Percentiles rank a stretch among this genome's conserved stretches.
Evolutionary conservation across 2,888 invertebrate species (phyloP).

Genomic region (Plebejus anna): DNA sequence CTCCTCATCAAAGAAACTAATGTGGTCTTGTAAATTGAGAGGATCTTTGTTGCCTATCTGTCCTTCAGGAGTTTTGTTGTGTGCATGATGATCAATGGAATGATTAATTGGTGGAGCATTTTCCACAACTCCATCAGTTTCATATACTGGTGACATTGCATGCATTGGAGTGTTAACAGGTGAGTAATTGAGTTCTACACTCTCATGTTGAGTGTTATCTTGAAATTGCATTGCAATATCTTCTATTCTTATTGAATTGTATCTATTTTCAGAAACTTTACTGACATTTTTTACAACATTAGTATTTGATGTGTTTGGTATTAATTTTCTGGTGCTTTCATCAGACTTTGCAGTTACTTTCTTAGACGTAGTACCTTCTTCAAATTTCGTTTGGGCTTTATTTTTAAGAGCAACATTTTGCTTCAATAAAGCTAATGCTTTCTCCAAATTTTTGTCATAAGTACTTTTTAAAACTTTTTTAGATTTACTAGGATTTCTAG

Average conservation of each 20-base stretch:
- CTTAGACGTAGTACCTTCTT: constrained; percentile 16
- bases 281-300: background rate
- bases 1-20: constrained; percentile 67
- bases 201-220: constrained; percentile 40
- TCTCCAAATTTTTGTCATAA: constrained; percentile 64
- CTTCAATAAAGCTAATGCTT: constrained; percentile 57
- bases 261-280: constrained; percentile 40
- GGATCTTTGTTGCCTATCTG: constrained; percentile 49
- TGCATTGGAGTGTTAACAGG: constrained; percentile 58
- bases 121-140: constrained; percentile 14
- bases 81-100: background rate
- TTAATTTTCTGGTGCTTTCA: background rate
- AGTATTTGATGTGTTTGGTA: background rate
- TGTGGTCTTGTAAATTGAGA: constrained; percentile 55
- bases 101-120: background rate
- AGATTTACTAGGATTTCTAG: constrained; percentile 52
- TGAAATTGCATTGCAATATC: constrained; percentile 67
- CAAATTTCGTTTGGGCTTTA: constrained; percentile 34
- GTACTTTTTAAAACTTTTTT: constrained; percentile 54
- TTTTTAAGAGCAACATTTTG: constrained; percentile 45
- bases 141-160: constrained; percentile 24
- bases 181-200: constrained; percentile 57
- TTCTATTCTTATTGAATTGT: constrained; percentile 58
- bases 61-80: constrained; percentile 36
- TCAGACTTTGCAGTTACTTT: background rate